phyloP scores from a whole-genome alignment of 2,888 invertebrate genomes.

The Eupithecia exiguata region DNA sequence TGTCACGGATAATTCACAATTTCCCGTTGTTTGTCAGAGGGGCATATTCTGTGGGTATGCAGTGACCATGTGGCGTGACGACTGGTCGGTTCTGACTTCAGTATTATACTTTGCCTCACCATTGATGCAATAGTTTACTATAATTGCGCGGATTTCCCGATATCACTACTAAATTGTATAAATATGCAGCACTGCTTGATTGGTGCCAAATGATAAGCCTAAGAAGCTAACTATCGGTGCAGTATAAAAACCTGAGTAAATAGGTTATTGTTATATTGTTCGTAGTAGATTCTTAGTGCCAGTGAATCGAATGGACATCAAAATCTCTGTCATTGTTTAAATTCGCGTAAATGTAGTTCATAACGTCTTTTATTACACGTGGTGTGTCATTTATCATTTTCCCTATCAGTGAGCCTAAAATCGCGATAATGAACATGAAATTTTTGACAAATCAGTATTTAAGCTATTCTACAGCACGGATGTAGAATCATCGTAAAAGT shows the following conservation, averaged over 20 bases:
- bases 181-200: constrained; percentile 9
- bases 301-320: not conserved
- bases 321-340: not conserved
- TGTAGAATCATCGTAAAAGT: not conserved
- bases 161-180: constrained; percentile 11
- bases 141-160: constrained; percentile 31
- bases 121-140: constrained; percentile 7
- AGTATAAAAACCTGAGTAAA: not conserved
- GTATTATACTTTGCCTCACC: constrained; percentile 30
- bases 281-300: not conserved
- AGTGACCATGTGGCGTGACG: constrained; percentile 68
- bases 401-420: not conserved
- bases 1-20: constrained; percentile 77
- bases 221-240: not conserved
- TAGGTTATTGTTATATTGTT: not conserved
- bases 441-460: not conserved
- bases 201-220: constrained; percentile 32
- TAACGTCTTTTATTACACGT: not conserved
- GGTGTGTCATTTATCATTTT: not conserved
- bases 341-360: not conserved
- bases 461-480: not conserved
- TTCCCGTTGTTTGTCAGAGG: constrained; percentile 75
- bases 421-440: not conserved
- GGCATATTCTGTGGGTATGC: constrained; percentile 49
- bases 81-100: constrained; percentile 38